Conservation (phyloP, 2,797 vertebrate genomes). For the Macropodus opercularis region DNA sequence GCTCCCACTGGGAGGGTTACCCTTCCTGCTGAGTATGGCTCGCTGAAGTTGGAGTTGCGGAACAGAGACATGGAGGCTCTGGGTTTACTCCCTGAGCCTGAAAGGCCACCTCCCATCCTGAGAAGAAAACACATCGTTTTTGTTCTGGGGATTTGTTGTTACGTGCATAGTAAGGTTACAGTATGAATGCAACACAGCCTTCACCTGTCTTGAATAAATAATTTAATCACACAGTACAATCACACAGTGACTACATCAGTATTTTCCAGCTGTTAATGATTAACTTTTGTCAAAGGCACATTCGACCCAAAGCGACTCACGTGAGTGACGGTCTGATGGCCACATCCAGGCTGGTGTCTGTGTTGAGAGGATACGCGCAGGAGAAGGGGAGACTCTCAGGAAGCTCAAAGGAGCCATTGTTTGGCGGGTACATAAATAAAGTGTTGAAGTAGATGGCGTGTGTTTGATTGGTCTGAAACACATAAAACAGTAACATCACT, state of each 20-base stretch:
- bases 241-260: no score
- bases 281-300: background rate
- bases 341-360: constrained; percentile 69
- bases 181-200: no score
- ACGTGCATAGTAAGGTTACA: no score
- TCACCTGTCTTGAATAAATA: no score
- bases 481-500: background rate
- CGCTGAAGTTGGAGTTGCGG: constrained; percentile 62
- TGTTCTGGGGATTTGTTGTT: no score
- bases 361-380: constrained; percentile 77
- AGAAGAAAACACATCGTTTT: background rate
- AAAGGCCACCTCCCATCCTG: constrained; percentile 46
- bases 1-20: constrained; percentile 64
- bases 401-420: constrained; percentile 59
- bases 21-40: constrained; percentile 39
- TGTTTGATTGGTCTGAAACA: constrained; percentile 71
- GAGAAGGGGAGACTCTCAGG: constrained; percentile 79
- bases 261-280: no score
- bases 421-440: constrained; percentile 65
- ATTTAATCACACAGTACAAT: no score
- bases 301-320: constrained; percentile 55
- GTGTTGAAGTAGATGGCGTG: constrained; percentile 72
- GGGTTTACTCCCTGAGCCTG: constrained; percentile 54
- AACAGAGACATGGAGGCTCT: constrained; percentile 78
- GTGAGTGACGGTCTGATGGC: constrained; percentile 67